These are phyloP conservation scores for Pelodytes ibericus DNA, from an alignment of 2,797 vertebrate genomes.

Conservation along the genomic window DNA sequence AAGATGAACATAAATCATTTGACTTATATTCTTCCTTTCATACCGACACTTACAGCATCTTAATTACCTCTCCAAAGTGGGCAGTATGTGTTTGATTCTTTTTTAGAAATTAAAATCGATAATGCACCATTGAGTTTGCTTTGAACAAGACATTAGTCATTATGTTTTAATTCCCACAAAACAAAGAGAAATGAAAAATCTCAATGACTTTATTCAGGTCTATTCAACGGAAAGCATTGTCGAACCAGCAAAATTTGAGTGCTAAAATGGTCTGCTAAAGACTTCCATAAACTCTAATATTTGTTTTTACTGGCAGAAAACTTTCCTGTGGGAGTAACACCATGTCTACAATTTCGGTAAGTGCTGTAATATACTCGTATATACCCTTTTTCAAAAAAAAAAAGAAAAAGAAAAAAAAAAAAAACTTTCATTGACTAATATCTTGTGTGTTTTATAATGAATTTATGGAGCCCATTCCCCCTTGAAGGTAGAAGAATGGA, in stretches of 20 bases:
- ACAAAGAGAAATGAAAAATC: conserved; percentile 30
- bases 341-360: conserved; percentile 50
- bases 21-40: background rate
- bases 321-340: conserved; percentile 32
- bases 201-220: conserved; percentile 4
- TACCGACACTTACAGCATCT: background rate
- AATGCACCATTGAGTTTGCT: background rate
- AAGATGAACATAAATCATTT: no score
- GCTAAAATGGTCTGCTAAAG: conserved; percentile 25
- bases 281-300: conserved; percentile 37
- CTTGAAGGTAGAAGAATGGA: conserved; percentile 45
- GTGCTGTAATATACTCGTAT: conserved; percentile 49
- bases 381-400: no score
- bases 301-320: conserved; percentile 52
- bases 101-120: background rate
- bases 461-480: conserved; percentile 50
- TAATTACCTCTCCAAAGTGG: background rate
- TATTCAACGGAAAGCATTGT: conserved; percentile 31
- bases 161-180: background rate
- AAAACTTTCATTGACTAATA: conserved; percentile 51
- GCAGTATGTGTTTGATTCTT: background rate
- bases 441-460: conserved; percentile 47
- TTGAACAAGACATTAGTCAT: background rate
- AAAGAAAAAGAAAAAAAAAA: no score
- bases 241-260: conserved; percentile 17